phyloP scores from a whole-genome alignment of 2,113 vertebrate species.

The Ptyas mucosa region DNA sequence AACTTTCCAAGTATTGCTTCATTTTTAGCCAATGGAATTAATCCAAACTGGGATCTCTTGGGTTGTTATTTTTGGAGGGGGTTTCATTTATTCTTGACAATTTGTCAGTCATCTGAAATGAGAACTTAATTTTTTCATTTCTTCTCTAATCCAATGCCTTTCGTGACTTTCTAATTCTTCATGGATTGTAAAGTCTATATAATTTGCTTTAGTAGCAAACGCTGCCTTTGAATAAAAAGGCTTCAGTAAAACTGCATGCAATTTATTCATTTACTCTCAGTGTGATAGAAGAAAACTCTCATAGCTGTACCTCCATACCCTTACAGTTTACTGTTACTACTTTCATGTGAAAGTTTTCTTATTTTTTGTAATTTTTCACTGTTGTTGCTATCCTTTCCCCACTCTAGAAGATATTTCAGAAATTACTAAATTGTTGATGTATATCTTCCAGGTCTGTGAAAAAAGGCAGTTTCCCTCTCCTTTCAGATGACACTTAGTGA shows the following conservation, averaged over 20 bases:
- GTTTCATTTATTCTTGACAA: conserved; percentile 29
- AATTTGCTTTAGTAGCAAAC: conserved; percentile 44
- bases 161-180: conserved; percentile 58
- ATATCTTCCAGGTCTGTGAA: not conserved
- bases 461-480: no score
- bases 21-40: conserved; percentile 12
- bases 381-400: not conserved
- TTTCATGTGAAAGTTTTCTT: not conserved
- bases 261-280: conserved; percentile 29
- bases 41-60: not conserved
- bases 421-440: not conserved
- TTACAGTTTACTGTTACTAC: not conserved
- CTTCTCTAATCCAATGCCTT: conserved; percentile 27
- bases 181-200: conserved; percentile 46
- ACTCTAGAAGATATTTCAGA: not conserved
- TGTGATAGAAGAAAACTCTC: conserved; percentile 22
- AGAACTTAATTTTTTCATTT: conserved; percentile 34
- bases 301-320: not conserved
- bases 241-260: conserved; percentile 6
- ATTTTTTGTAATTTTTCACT: conserved; percentile 12
- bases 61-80: not conserved
- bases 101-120: not conserved
- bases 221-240: conserved; percentile 34
- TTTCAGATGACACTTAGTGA: not conserved
- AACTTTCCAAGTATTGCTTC: conserved; percentile 1